Conservation (phyloP, 2,113 vertebrate species). For the Halichoeres trimaculatus region DNA sequence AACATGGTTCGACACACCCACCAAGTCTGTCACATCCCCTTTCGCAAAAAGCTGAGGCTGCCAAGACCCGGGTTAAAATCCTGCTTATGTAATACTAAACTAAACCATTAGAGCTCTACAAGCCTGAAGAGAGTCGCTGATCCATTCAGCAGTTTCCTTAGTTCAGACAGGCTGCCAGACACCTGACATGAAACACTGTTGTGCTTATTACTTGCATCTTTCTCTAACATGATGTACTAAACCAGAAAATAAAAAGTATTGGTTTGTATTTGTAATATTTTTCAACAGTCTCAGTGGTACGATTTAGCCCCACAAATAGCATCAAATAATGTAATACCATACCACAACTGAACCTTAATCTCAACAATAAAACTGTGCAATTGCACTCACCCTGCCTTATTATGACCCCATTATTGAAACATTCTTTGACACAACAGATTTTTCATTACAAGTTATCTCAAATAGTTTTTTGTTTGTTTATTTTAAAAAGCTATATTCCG, state of each 20-base stretch:
- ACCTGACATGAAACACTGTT: not conserved
- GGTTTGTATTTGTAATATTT: not conserved
- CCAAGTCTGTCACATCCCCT: not conserved
- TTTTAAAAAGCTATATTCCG: not conserved
- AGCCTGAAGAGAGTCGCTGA: fast-evolving
- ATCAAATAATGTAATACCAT: not conserved
- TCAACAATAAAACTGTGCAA: not conserved
- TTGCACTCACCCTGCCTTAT: not conserved
- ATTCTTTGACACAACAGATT: not conserved
- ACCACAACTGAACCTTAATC: not conserved
- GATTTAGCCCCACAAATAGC: too few relatives aligned
- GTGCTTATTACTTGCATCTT: not conserved
- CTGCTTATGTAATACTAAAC: not conserved
- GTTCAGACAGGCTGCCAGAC: not conserved
- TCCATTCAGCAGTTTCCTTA: not conserved
- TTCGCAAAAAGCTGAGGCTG: constrained; percentile 21
- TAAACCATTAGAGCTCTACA: not conserved
- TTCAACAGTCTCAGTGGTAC: not conserved
- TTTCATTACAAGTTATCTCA: not conserved
- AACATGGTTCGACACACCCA: not conserved
- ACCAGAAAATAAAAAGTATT: not conserved
- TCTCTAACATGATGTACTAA: not conserved
- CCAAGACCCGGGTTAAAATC: not conserved
- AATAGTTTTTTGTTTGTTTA: not conserved
- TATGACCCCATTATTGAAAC: fast-evolving